Evolutionary conservation across 2,797 vertebrate genomes (phyloP).

Genomic region (Staurois parvus): DNA sequence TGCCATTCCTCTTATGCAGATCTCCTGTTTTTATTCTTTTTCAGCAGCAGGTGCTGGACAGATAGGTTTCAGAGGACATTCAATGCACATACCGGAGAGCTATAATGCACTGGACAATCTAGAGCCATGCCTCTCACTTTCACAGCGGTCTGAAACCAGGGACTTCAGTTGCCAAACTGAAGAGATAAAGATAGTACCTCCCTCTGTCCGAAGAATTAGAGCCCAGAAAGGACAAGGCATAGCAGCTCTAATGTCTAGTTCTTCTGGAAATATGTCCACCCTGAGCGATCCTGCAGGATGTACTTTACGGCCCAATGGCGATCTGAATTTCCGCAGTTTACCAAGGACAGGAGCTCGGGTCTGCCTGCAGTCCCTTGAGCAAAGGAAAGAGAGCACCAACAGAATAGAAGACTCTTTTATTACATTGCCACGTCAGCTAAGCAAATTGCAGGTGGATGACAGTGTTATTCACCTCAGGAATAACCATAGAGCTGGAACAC

Average conservation of each 20-base stretch:
- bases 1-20: neutral
- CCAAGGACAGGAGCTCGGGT: slow-evolving; percentile 86
- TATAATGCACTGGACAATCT: slow-evolving; percentile 87
- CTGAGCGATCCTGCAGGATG: slow-evolving; percentile 82
- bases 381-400: slow-evolving; percentile 77
- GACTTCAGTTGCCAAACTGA: slow-evolving; percentile 96
- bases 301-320: slow-evolving; percentile 77
- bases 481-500: slow-evolving; percentile 69
- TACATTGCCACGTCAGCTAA: slow-evolving; percentile 75
- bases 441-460: slow-evolving; percentile 81
- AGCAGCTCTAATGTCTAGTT: slow-evolving; percentile 87
- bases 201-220: slow-evolving; percentile 93
- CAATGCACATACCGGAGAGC: slow-evolving; percentile 87
- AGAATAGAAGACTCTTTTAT: slow-evolving; percentile 74
- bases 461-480: slow-evolving; percentile 80
- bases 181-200: slow-evolving; percentile 89
- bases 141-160: slow-evolving; percentile 82
- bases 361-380: slow-evolving; percentile 82
- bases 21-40: slow-evolving; percentile 70
- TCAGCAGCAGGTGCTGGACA: slow-evolving; percentile 80
- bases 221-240: slow-evolving; percentile 95
- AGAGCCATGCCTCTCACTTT: slow-evolving; percentile 76
- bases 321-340: slow-evolving; percentile 90
- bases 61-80: slow-evolving; percentile 83
- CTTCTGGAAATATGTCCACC: slow-evolving; percentile 90